Conservation (phyloP, 2,888 invertebrate species). For the Eristalinus aeneus region DNA sequence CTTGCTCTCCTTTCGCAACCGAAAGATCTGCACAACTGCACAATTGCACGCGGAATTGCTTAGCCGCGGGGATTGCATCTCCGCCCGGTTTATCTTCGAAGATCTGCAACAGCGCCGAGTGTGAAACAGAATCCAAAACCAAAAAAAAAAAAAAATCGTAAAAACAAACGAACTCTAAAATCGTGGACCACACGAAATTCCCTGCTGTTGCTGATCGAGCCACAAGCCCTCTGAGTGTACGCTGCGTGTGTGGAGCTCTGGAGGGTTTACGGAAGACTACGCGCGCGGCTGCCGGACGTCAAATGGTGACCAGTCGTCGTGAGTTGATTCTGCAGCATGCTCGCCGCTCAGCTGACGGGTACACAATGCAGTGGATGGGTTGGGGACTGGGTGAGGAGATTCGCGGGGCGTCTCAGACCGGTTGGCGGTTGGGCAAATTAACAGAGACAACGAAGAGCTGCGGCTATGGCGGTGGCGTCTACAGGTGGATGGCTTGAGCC, state of each 20-base stretch:
- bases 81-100: conserved; percentile 28
- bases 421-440: conserved; percentile 6
- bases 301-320: conserved; percentile 49
- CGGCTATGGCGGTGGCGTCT: conserved; percentile 43
- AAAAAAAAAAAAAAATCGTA: not conserved
- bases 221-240: not conserved
- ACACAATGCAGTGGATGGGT: not conserved
- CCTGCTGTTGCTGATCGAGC: conserved; percentile 8
- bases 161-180: not conserved
- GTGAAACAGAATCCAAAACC: not conserved
- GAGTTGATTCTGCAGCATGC: conserved; percentile 25
- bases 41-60: conserved; percentile 15
- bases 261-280: conserved; percentile 66
- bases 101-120: conserved; percentile 7
- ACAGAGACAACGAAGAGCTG: not conserved
- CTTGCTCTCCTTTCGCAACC: conserved; percentile 52
- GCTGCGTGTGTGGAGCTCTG: conserved; percentile 48
- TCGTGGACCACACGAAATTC: conserved; percentile 42
- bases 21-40: conserved; percentile 21
- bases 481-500: conserved; percentile 38
- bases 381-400: not conserved
- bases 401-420: conserved; percentile 1
- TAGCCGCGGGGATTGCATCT: conserved; percentile 11
- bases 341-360: conserved; percentile 47
- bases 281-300: conserved; percentile 56